Base-by-base conservation (phyloP, 2,113 vertebrate species). In the Tupaia tana region DNA sequence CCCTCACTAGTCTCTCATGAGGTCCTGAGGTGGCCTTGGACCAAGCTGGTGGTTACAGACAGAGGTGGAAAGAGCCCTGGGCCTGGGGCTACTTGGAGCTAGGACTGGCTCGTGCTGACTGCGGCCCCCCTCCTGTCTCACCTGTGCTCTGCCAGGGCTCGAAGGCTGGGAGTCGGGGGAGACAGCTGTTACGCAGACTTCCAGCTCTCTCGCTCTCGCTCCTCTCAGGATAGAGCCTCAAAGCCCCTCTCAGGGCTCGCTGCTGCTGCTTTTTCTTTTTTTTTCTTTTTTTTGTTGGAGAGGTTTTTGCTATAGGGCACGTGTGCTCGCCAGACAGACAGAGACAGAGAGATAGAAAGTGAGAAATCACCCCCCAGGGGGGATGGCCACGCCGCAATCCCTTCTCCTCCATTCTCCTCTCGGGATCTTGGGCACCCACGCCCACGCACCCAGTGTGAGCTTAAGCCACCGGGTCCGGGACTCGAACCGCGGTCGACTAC, bases 11-110 rank as follows among this genome's bases (percentile, higher is more conserved):
- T 25, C 10, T 67, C 82, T 96, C 43, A 90, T 59, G 29, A 95
- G 89, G 85, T 96, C 43, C 89, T 59, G 29, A 95, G 89, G 8
- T 63, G 52, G 31, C 97, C 89, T 59, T 82, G 63, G 34, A 96
- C 67, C 82, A 75, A 80, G 56, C 66, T 92, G 11, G 93, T 92
- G 9, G n/a, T 78, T 13, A 73, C 27, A 75, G 58, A 92, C 64
- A 92, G 24, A 94, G 84, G 75, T 66, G 59, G 16, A 92, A 73
- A 61, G 59, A 81, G 89, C 74, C 81, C 52, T 71, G 54, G 70
- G 67, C 54, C 90, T 90, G 63, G 87, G 59, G 9, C 22, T 22
- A 54, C 27, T n/a, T 63, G 14, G 19, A 59, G 20, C 67, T 27
- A 71, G 4, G 31, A 29, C n/a, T 93, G 43, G 59, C 31, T 12